A percentile compares a stretch with the other conserved stretches of the same genome.
These are phyloP conservation scores for Conger conger DNA, from an alignment of 2,113 vertebrate species.

Conservation along the genomic window DNA sequence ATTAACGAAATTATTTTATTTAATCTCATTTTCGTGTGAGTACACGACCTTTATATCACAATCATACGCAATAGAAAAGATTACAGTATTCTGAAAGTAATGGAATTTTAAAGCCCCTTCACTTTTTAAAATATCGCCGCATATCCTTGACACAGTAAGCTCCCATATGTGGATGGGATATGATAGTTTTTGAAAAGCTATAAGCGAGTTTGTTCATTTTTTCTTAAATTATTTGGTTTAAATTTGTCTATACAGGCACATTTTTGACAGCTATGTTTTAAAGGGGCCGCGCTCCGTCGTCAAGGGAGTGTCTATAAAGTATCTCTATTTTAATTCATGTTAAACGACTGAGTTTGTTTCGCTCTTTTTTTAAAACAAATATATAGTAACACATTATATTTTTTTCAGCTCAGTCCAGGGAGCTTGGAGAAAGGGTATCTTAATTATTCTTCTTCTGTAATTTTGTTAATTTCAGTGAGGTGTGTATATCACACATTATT, in stretches of 20 bases:
- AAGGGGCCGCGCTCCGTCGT: conserved; percentile 38
- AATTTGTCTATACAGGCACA: conserved; percentile 42
- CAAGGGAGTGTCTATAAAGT: conserved; percentile 58
- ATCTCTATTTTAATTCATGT: neutral
- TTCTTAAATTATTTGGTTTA: neutral
- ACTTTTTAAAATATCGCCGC: neutral
- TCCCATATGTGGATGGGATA: neutral
- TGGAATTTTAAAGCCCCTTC: neutral
- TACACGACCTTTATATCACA: neutral
- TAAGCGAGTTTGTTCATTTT: neutral
- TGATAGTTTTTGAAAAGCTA: neutral
- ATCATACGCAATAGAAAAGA: neutral
- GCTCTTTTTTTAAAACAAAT: no score
- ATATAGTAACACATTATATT: no score
- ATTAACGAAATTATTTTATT: neutral
- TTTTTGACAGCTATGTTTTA: conserved; percentile 33
- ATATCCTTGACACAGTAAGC: neutral
- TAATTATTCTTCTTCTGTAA: no score
- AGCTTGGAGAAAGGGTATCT: no score
- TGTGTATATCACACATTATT: no score
- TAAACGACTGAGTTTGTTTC: no score
- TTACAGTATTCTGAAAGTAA: neutral
- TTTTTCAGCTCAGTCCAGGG: no score
- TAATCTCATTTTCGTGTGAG: no score
- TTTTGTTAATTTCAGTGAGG: no score